These are phyloP conservation scores for Furcifer pardalis DNA, from an alignment of 2,797 vertebrate genomes.

Conservation along the genomic window DNA sequence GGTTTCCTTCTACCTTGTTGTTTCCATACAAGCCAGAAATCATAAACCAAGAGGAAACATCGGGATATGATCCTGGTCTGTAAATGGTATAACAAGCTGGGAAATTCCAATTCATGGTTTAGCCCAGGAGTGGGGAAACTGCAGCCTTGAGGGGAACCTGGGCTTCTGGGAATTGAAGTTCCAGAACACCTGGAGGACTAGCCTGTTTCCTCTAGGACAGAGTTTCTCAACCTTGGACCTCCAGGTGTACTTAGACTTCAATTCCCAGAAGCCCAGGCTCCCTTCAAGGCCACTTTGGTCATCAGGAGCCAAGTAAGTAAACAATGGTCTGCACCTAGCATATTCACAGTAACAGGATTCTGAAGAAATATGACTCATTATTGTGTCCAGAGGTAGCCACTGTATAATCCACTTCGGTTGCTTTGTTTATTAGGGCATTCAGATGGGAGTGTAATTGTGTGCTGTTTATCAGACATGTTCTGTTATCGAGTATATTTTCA, in stretches of 20 bases:
- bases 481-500: no score
- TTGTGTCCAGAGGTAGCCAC: not conserved
- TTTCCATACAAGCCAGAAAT: not conserved
- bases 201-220: no score
- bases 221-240: no score
- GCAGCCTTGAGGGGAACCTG: no score
- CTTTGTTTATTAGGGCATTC: not conserved
- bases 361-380: not conserved
- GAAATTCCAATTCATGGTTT: not conserved
- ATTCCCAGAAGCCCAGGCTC: no score
- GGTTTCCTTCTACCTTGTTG: not conserved
- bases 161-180: no score
- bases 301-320: not conserved
- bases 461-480: not conserved
- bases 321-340: not conserved
- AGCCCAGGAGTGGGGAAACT: not conserved
- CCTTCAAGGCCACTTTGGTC: no score
- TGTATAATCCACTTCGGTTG: not conserved
- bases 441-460: not conserved
- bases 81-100: not conserved
- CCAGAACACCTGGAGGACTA: no score
- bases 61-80: not conserved
- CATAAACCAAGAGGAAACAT: not conserved
- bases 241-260: no score
- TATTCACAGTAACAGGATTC: not conserved